Evolutionary conservation across 2,888 invertebrate species (phyloP), one percentile per base, ranked within the genome.

Genomic region (Campopleginae sp.): DNA sequence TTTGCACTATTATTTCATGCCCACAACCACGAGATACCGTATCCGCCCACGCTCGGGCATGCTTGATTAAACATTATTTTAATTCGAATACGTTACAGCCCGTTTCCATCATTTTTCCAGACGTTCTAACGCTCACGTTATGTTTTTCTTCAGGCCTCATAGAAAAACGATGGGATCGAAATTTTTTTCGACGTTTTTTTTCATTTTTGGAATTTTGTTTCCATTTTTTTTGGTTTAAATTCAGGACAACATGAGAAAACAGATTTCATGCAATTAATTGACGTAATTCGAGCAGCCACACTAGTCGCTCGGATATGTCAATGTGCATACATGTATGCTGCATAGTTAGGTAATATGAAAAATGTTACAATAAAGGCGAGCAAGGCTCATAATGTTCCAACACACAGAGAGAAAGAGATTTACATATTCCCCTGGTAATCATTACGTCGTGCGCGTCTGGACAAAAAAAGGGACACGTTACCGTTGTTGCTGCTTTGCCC

Each of bases 401-500:
- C 58, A 68, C 58, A 81, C 23, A 19, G 44, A 23, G 72, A 82
- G 44, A 17, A 58, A 82, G 58, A 76, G 75, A 85, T 85, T 85
- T 85, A 72, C 85, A 85, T 85, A 82, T 85, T 79, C 85, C 85
- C 82, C 85, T 48, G 81, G 82, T 82, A 85, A 85, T 85, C 85
- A 82, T 85, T 85, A 79, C 74, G 70, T 85, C 75, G 85, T 44
- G 77, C 61, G 72, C 77, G 74, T 51, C 68, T 61, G 63, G 48
- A 76, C 48, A 33, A 48, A 76, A 58, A 68, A 82, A 78, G 81
- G 84, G 81, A 82, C 75, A 78, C 78, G 74, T 75, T 63, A 75
- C 72, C 42, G 74, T 44, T 77, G 58, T 61, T 48, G 80, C 46
- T 63, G 66, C 77, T 63, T 74, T 71, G 68, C 78, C 23, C 58